These are phyloP conservation scores for Eurypyga helias DNA, from an alignment of 2,113 vertebrate species.

Conservation along the genomic window DNA sequence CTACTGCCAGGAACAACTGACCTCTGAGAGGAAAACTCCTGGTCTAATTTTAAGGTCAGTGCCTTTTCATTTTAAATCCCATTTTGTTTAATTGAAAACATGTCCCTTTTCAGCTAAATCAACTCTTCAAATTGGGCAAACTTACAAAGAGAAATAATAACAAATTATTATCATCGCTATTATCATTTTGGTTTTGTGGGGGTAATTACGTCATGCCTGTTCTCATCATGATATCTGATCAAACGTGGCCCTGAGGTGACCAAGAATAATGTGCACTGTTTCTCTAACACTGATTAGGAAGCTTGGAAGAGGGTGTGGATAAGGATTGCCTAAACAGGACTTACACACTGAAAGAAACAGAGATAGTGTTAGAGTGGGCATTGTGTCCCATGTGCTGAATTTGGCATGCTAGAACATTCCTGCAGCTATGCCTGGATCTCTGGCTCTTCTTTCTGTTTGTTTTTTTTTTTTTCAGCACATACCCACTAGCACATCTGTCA, in stretches of 20 bases:
- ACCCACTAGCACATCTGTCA: background rate
- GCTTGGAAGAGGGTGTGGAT: background rate
- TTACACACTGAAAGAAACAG: background rate
- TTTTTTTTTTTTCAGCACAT: background rate
- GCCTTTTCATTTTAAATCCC: background rate
- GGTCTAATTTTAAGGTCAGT: background rate
- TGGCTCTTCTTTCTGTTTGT: background rate
- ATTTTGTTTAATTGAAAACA: constrained; percentile 4
- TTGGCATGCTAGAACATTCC: background rate
- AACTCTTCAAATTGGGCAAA: background rate
- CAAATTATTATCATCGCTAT: background rate
- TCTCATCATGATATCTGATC: constrained; percentile 21
- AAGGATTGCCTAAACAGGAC: background rate
- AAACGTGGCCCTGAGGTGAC: background rate
- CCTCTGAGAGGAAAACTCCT: background rate
- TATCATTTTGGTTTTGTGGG: background rate
- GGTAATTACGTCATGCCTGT: background rate
- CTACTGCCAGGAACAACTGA: background rate
- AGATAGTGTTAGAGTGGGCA: accelerated
- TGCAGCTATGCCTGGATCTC: background rate
- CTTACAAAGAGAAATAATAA: background rate
- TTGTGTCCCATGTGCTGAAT: background rate
- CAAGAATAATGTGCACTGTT: constrained; percentile 36
- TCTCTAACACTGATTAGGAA: constrained; percentile 37
- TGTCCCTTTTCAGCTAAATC: background rate